Evolutionary conservation across 2,113 vertebrate genomes (phyloP), one percentile per base, ranked within the genome.

Genomic region (Aldabrachelys gigantea): DNA sequence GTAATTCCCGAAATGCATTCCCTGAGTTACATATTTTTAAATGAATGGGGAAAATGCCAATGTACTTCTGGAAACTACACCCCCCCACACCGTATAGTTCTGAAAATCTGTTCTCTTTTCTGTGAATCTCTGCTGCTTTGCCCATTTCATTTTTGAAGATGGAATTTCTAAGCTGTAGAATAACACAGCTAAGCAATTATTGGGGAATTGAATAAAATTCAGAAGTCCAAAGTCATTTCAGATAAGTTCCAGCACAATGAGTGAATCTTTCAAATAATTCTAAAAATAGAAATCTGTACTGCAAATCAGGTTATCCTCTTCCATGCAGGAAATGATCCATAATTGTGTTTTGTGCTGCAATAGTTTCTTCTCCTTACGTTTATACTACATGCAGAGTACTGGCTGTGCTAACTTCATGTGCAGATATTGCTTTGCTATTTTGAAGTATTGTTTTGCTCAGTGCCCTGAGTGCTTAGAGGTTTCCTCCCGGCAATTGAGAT

Each of bases 21-120:
- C 91, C 87, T 44, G 84, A 92, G 62, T 95, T 97, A 97, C 96
- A 92, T 92, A 80, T 93, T 97, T 96, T 94, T 79, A 82, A 52
- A 83, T 80, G 85, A 94, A 89, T 14, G 8, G 84, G 81, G 91
- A 95, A 94, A 75, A 86, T 83, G 78, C 54, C 57, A 56, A 75
- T 79, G 50, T 90, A 90, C 95, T 95, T 95, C 88, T 91, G 89
- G 82, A 86, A 92, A 82, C 10, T 29, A 19, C 90, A 11, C 17
- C 6, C 6, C 50, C 85, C 93, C 57, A 41, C 41, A 41, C 56
- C 54, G 54, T 29, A 3, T 10, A 44, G 57, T 38, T 19, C 53
- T 78, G 35, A 59, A 44, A 90, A 41, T 10, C 79, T 93, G 53
- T 65, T 62, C 86, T 93, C 91, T 81, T 41, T 44, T 78, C 24